Evolutionary conservation across 2,888 invertebrate genomes (phyloP).

Genomic region (Synergus umbraculus): DNA sequence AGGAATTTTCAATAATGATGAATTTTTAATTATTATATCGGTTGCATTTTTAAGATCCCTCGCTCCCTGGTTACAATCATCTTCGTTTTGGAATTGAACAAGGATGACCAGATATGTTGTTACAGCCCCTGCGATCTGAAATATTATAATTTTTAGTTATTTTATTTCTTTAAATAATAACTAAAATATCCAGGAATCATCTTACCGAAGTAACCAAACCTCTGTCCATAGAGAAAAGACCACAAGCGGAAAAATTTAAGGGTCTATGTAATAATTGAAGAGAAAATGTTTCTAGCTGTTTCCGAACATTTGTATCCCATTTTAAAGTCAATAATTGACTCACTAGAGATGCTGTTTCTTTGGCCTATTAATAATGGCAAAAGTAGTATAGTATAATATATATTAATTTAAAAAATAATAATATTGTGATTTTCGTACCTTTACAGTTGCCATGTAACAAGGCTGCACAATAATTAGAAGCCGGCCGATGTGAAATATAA

Average conservation of each 20-base stretch:
- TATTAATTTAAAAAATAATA: no score
- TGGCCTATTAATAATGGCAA: conserved; percentile 68
- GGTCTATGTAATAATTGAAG: conserved; percentile 80
- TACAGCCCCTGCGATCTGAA: conserved; percentile 81
- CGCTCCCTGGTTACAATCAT: conserved; percentile 71
- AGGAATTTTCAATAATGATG: conserved; percentile 61
- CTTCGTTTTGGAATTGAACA: conserved; percentile 81
- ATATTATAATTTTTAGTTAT: conserved; percentile 51
- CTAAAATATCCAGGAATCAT: neutral
- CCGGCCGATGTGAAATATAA: conserved; percentile 79
- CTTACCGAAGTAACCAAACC: conserved; percentile 81
- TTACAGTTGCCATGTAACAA: conserved; percentile 79
- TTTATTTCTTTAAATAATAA: conserved; percentile 41
- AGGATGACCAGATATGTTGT: conserved; percentile 82
- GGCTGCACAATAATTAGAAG: conserved; percentile 82
- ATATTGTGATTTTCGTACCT: conserved; percentile 71
- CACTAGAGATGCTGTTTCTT: conserved; percentile 77
- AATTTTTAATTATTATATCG: conserved; percentile 63
- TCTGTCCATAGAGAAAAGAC: conserved; percentile 80
- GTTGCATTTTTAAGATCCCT: conserved; percentile 67
- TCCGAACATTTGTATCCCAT: conserved; percentile 73
- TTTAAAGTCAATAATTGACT: conserved; percentile 76
- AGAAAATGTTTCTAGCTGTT: conserved; percentile 81
- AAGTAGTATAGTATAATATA: neutral
- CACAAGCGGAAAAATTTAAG: conserved; percentile 80